A percentile compares a stretch with the other conserved stretches of the same genome.
These are phyloP conservation scores for Venusia cambrica DNA, from an alignment of 2,888 invertebrate species.

Conservation along the genomic window DNA sequence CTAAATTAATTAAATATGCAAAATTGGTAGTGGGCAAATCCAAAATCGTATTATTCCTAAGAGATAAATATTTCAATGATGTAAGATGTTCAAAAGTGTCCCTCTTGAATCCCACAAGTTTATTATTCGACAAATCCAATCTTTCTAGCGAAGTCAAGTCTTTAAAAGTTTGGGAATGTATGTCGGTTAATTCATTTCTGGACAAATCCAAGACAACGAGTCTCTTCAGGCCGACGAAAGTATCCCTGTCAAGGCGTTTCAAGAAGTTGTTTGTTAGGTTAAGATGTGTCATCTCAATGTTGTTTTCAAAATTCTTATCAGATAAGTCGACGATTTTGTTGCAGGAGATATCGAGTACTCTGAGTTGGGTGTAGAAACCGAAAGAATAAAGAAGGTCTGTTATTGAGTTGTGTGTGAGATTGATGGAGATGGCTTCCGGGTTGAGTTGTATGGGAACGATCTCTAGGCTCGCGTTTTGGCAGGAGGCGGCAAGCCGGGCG, in stretches of 20 bases:
- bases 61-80: slow-evolving; percentile 85
- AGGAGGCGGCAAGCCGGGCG: slow-evolving; percentile 86
- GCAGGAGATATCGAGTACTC: slow-evolving; percentile 89
- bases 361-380: slow-evolving; percentile 89
- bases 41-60: slow-evolving; percentile 89
- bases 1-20: slow-evolving; percentile 83
- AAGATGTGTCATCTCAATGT: slow-evolving; percentile 86
- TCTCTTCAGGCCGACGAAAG: slow-evolving; percentile 86
- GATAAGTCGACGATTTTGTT: slow-evolving; percentile 91
- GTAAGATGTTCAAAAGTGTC: slow-evolving; percentile 86
- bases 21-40: slow-evolving; percentile 88
- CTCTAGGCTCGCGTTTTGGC: slow-evolving; percentile 89
- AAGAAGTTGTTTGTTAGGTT: slow-evolving; percentile 90
- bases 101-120: slow-evolving; percentile 86
- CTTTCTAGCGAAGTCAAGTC: slow-evolving; percentile 87
- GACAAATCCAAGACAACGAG: slow-evolving; percentile 87
- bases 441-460: slow-evolving; percentile 94
- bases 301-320: slow-evolving; percentile 90
- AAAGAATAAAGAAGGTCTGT: slow-evolving; percentile 88
- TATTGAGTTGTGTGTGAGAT: slow-evolving; percentile 92
- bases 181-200: slow-evolving; percentile 87
- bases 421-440: slow-evolving; percentile 91
- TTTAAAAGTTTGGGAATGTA: slow-evolving; percentile 88
- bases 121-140: slow-evolving; percentile 88
- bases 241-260: slow-evolving; percentile 86